phyloP scores from a whole-genome alignment of 1,140 invertebrate species.

The Leptinotarsa lineolata region DNA sequence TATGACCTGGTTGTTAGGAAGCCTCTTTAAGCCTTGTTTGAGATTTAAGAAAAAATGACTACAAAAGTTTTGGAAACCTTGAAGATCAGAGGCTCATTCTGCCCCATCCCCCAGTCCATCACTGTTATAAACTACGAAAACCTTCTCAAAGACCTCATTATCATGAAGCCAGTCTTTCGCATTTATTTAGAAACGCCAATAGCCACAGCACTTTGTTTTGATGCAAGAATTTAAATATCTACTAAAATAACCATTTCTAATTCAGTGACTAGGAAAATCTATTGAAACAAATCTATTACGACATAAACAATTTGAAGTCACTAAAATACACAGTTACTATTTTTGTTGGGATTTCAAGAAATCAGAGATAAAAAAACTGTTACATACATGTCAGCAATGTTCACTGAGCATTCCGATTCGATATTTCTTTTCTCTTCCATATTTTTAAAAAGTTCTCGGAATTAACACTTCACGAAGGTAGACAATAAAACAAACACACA shows the following conservation, averaged over 20 bases:
- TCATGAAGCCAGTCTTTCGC: too few relatives aligned
- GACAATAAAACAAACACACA: background rate
- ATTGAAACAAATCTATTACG: background rate
- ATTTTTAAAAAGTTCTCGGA: background rate
- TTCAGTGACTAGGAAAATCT: background rate
- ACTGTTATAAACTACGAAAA: too few relatives aligned
- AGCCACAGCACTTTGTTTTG: too few relatives aligned
- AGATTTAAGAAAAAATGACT: too few relatives aligned
- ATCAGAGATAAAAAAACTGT: background rate
- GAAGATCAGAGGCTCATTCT: too few relatives aligned
- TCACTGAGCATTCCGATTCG: slow-evolving; percentile 16
- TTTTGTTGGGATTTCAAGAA: slow-evolving; percentile 5
- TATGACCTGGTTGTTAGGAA: too few relatives aligned
- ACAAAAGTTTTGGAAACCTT: too few relatives aligned
- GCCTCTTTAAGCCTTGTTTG: too few relatives aligned
- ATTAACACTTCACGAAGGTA: background rate
- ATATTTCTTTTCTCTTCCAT: slow-evolving; percentile 11
- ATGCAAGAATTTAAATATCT: background rate
- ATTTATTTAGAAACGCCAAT: too few relatives aligned
- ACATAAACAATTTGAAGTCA: background rate
- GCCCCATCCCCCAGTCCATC: too few relatives aligned
- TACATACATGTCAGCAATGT: slow-evolving; percentile 18
- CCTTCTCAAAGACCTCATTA: too few relatives aligned
- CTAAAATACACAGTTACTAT: background rate
- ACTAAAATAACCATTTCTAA: background rate